Base-by-base conservation (phyloP, 2,113 vertebrate species). In the Typhlomys cinereus region DNA sequence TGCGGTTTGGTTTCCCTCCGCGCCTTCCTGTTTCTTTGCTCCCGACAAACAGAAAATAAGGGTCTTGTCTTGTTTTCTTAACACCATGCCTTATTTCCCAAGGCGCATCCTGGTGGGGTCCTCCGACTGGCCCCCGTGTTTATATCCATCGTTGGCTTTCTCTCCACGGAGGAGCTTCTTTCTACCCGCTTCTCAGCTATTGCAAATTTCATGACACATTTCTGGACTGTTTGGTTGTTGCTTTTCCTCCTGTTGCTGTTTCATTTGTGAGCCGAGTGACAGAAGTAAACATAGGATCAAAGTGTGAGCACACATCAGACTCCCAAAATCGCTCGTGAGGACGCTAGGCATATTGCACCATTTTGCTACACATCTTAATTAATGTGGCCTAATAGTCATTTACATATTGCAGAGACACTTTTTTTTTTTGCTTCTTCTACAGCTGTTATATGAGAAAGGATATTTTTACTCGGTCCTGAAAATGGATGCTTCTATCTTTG, bases 121-220 rank as follows among this genome's bases (percentile, higher is more conserved):
- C 87, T 89, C 70, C 70, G 4, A 59, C 78, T 74, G 70, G 93
- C 29, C 73, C 83, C 54, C 0, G 0, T 75, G 79, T 82, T 93
- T 93, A 29, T 36, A 82, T 85, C 89, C 74, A 83, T 46, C 2
- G 0, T 29, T 85, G 39, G 25, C 10, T 67, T 92, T 94, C 71
- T 78, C 66, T 82, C 80, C 75, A 34, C 31, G 31, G 31, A 89
- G 88, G 52, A 89, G 44, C 46, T 48, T 9, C 39, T 46, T 41
- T 13, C 70, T 25, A 69, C 41, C n/a, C 88, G 39, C 59, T 80
- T 81, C 78, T 11, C 89, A 85, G 84, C 36, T 89, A 83, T 86
- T 87, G 67, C 67, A 85, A 41, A 92, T 95, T 93, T 93, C 67
- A 10, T 41, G 62, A 91, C 94, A 91, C 67, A 46, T 95, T 95